Conservation (phyloP, 2,113 vertebrate species). For the Plestiodon gilberti region DNA sequence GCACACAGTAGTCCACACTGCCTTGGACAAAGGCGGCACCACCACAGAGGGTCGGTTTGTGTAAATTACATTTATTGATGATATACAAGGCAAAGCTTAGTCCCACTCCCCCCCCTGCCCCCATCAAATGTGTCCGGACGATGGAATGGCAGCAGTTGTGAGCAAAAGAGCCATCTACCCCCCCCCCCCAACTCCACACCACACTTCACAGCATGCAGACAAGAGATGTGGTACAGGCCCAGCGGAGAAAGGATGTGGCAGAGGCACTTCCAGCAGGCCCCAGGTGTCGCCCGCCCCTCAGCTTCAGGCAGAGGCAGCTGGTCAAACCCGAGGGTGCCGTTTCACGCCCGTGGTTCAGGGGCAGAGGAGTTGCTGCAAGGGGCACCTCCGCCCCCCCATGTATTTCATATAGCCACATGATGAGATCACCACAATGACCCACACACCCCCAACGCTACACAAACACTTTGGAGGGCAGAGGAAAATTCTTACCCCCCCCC, state of each 20-base stretch:
- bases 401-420: too few species aligned
- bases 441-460: too few species aligned
- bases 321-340: too few species aligned
- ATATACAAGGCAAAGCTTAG: slow-evolving; percentile 39
- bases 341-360: too few species aligned
- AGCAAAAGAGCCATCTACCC: not conserved
- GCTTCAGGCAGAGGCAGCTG: too few species aligned
- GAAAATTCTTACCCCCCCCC: too few species aligned
- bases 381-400: too few species aligned
- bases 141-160: not conserved
- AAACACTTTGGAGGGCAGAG: too few species aligned
- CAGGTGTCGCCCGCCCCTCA: too few species aligned
- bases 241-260: not conserved
- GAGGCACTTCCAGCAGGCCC: too few species aligned
- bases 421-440: too few species aligned
- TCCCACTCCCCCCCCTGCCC: not conserved
- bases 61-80: slow-evolving; percentile 72
- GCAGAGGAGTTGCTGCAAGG: too few species aligned
- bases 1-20: not conserved
- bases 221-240: fast-evolving
- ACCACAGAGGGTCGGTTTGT: not conserved
- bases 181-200: not conserved
- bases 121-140: slow-evolving; percentile 33
- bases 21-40: slow-evolving; percentile 47
- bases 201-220: not conserved